Base-by-base conservation (phyloP, 1,140 invertebrate species). In the Drosophila ficusphila region DNA sequence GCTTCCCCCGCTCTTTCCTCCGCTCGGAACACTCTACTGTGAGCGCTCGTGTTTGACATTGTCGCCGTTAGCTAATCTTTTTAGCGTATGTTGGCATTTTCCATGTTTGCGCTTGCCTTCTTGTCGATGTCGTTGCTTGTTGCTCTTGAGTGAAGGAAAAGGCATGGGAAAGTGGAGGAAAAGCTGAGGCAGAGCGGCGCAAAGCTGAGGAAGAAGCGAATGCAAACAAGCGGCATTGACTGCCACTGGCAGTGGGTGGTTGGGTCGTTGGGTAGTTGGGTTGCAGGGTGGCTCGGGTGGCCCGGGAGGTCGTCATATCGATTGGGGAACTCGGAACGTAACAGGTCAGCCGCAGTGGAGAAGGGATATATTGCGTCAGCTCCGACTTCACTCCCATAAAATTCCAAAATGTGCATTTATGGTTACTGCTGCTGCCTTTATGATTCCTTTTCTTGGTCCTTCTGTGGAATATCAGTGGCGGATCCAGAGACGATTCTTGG, bases 41-140 rank as follows among this genome's bases (percentile, higher is more conserved):
- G 49, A 53, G 69, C 51, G 58, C 76, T 75, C 81, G 82, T 88
- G 82, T 86, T 86, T 86, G 81, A 86, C 81, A 86, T 86, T 86
- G 82, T 86, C 76, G 81, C 81, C 82, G 76, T 88, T 86, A 81
- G 81, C 81, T 86, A 86, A 86, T 86, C 81, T 86, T 86, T 86
- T 86, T 86, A 86, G 81, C 81, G 81, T 88, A 86, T 86, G 81
- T 86, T 86, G 81, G 82, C 81, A 86, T 86, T 86, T 83, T 88
- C 85, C 81, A 86, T 86, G 81, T 86, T 86, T 86, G 82, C 69
- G 69, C 61, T 72, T 51, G 56, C 81, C 79, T 67, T 73, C 70
- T 85, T 85, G 75, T 79, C 53, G 61, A 46, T 76, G 47, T 46
- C 51, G 53, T 48, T 61, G 56, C 71, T 60, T 61, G 67, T 76